These are phyloP conservation scores for Serranus cabrilla DNA, from an alignment of 2,797 vertebrate species.

Conservation along the genomic window DNA sequence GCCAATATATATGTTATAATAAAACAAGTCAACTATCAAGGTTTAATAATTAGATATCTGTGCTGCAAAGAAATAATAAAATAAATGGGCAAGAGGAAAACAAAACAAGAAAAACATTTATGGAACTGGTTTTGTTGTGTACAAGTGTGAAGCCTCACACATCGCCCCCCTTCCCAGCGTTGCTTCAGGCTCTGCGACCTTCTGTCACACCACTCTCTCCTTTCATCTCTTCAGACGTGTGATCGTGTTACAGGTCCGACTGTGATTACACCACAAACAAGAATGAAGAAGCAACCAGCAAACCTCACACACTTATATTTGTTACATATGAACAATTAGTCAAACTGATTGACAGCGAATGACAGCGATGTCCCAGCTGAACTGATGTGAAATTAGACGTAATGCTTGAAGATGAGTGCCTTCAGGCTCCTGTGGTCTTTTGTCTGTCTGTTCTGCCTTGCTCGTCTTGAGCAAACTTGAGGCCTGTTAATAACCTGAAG, in stretches of 20 bases:
- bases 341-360: constrained; percentile 17
- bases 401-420: not conserved
- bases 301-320: constrained; percentile 4
- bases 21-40: not conserved
- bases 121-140: not conserved
- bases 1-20: not conserved
- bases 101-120: constrained; percentile 49
- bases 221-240: constrained; percentile 38
- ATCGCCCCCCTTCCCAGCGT: not conserved
- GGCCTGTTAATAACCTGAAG: constrained; percentile 20
- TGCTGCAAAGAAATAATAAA: not conserved
- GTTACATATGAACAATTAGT: constrained; percentile 7
- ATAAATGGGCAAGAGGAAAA: constrained; percentile 31
- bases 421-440: constrained; percentile 7
- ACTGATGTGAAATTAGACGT: constrained; percentile 15
- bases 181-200: constrained; percentile 42
- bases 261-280: constrained; percentile 32
- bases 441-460: constrained; percentile 28
- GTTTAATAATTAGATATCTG: not conserved
- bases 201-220: constrained; percentile 30
- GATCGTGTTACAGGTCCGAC: constrained; percentile 38
- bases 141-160: constrained; percentile 1
- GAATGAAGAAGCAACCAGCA: not conserved
- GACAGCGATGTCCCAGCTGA: not conserved
- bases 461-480: constrained; percentile 26